Percentiles rank a stretch among this genome's conserved stretches.
Conservation (phyloP, 2,888 invertebrate species). For the Drosophila acutilabella region DNA sequence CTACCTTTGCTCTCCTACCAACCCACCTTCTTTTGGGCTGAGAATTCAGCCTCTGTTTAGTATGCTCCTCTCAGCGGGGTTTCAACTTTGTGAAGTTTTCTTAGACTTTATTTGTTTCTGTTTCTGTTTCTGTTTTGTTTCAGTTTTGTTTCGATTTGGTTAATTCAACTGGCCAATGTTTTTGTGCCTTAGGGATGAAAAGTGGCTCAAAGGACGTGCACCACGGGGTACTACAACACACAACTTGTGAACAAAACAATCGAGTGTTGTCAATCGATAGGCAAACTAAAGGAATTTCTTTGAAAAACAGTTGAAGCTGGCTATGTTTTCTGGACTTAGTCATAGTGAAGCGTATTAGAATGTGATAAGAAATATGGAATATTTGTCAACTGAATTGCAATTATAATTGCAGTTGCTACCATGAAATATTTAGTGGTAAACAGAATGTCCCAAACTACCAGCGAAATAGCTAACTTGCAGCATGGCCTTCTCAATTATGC, state of each 20-base stretch:
- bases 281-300: neutral
- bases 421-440: conserved; percentile 12
- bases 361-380: neutral
- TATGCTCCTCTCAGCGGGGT: conserved; percentile 12
- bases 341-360: no score
- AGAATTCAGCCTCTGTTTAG: neutral
- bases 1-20: no score
- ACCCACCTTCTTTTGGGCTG: neutral
- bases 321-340: no score
- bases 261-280: conserved; percentile 18
- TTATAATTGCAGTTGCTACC: neutral
- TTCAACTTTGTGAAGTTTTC: conserved; percentile 4
- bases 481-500: conserved; percentile 16
- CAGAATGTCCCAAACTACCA: neutral
- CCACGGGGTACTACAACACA: conserved; percentile 3
- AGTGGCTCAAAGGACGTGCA: conserved; percentile 8
- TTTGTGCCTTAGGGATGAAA: conserved; percentile 19
- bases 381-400: conserved; percentile 32
- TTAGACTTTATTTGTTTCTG: neutral
- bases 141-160: conserved; percentile 5
- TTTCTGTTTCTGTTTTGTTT: neutral
- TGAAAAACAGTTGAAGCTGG: no score
- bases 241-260: neutral
- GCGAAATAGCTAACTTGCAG: neutral
- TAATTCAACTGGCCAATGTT: neutral